Conservation (phyloP, 2,113 vertebrate genomes). For the Oncorhynchus masou region DNA sequence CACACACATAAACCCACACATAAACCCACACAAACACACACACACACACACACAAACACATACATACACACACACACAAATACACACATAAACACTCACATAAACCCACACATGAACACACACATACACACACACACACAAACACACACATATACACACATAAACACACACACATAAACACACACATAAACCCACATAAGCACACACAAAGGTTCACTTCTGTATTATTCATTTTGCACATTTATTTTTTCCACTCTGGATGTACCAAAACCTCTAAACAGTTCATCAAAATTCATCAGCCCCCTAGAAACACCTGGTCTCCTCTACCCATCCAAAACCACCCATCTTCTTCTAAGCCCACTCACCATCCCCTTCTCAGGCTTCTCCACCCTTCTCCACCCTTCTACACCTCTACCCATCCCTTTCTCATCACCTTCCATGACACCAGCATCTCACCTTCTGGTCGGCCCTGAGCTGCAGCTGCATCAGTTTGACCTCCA, state of each 20-base stretch:
- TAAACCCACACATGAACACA: too few relatives aligned
- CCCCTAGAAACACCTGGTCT: background rate
- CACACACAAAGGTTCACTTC: background rate
- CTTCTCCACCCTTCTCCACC: background rate
- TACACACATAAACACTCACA: too few relatives aligned
- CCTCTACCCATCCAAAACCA: background rate
- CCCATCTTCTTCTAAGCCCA: background rate
- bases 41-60: too few relatives aligned
- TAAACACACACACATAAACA: accelerated
- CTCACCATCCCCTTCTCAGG: background rate
- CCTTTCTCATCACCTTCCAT: background rate
- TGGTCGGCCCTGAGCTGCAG: slow-evolving; percentile 74
- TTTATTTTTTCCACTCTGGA: too few relatives aligned
- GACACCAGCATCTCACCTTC: slow-evolving; percentile 48
- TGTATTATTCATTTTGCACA: too few relatives aligned
- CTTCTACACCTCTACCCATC: background rate
- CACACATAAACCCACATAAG: too few relatives aligned
- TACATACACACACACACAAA: accelerated
- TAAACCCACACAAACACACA: too few relatives aligned
- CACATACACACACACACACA: too few relatives aligned
- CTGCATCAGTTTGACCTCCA: slow-evolving; percentile 80
- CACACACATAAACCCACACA: too few relatives aligned
- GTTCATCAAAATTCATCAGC: too few relatives aligned
- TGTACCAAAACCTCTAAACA: too few relatives aligned
- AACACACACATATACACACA: too few relatives aligned